Evolutionary conservation across 2,888 invertebrate species (phyloP).

Genomic region (Ophion obscuratus): DNA sequence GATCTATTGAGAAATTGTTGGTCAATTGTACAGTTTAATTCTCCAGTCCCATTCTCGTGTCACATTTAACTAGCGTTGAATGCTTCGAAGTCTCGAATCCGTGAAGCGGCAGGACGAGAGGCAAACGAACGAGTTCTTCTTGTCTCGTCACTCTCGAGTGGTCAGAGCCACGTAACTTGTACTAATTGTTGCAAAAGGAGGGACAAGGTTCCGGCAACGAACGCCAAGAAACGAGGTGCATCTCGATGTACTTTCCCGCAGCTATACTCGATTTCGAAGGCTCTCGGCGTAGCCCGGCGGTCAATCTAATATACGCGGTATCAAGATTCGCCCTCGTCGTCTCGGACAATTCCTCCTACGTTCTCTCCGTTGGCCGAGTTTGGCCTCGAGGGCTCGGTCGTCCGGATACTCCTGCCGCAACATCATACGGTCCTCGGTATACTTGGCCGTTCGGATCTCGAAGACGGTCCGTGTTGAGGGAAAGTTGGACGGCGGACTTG

Average conservation of each 20-base stretch:
- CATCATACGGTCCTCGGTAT: too few relatives aligned
- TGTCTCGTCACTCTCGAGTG: slow-evolving; percentile 9
- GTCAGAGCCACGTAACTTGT: slow-evolving; percentile 2
- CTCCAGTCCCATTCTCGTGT: too few relatives aligned
- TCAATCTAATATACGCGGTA: slow-evolving; percentile 11
- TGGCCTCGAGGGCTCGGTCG: neutral
- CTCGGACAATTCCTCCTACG: neutral
- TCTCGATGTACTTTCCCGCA: slow-evolving; percentile 1
- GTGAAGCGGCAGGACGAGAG: too few relatives aligned
- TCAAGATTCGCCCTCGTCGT: neutral
- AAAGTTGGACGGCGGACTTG: too few relatives aligned
- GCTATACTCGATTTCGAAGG: slow-evolving; percentile 14
- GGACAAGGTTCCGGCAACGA: neutral
- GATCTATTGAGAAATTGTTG: neutral
- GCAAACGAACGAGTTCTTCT: neutral
- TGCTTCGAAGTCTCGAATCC: neutral
- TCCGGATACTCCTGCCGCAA: slow-evolving; percentile 13
- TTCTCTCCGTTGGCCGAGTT: neutral
- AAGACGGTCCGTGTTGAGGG: too few relatives aligned
- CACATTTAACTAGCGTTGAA: too few relatives aligned
- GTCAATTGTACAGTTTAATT: neutral
- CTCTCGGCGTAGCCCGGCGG: slow-evolving; percentile 1
- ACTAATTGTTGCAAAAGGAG: neutral
- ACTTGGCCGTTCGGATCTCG: too few relatives aligned
- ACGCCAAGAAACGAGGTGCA: neutral